Percentiles rank a stretch among this genome's conserved stretches.
Conservation (phyloP, 2,888 invertebrate species). For the Tridacna gigas region DNA sequence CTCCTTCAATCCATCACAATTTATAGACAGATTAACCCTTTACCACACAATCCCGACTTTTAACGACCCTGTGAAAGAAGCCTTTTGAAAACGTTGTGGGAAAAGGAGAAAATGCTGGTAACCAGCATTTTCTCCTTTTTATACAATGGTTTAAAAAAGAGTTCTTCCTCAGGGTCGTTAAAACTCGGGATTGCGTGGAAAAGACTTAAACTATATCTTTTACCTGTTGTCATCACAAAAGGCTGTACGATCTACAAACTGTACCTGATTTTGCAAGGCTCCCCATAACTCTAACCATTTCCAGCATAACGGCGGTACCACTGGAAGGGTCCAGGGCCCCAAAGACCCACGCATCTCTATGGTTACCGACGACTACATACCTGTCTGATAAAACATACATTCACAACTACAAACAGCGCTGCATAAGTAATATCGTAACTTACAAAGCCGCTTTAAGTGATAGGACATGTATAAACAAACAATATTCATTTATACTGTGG, state of each 20-base stretch:
- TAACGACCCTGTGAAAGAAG: too few relatives aligned
- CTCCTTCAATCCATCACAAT: too few relatives aligned
- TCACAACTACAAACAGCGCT: too few relatives aligned
- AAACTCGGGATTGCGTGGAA: not conserved
- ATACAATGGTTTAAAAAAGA: not conserved
- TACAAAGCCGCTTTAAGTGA: too few relatives aligned
- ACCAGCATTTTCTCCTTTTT: not conserved
- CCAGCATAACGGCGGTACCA: conserved; percentile 86
- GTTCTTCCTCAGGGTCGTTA: too few relatives aligned
- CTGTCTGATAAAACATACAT: conserved; percentile 55
- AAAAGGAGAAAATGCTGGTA: not conserved
- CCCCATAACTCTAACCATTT: conserved; percentile 84
- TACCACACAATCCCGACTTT: too few relatives aligned
- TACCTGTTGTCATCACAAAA: not conserved
- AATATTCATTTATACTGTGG: too few relatives aligned
- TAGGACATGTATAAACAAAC: too few relatives aligned
- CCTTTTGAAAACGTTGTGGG: not conserved
- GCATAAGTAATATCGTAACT: too few relatives aligned
- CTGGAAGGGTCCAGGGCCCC: conserved; percentile 86
- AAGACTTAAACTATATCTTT: not conserved
- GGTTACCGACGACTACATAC: conserved; percentile 86
- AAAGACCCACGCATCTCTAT: conserved; percentile 86
- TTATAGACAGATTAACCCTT: too few relatives aligned
- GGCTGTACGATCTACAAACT: not conserved
- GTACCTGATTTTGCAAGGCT: conserved; percentile 74